Percentiles rank a stretch among this genome's conserved stretches.
phyloP scores from a whole-genome alignment of 2,888 invertebrate genomes.

The Mesorhabditis belari region DNA sequence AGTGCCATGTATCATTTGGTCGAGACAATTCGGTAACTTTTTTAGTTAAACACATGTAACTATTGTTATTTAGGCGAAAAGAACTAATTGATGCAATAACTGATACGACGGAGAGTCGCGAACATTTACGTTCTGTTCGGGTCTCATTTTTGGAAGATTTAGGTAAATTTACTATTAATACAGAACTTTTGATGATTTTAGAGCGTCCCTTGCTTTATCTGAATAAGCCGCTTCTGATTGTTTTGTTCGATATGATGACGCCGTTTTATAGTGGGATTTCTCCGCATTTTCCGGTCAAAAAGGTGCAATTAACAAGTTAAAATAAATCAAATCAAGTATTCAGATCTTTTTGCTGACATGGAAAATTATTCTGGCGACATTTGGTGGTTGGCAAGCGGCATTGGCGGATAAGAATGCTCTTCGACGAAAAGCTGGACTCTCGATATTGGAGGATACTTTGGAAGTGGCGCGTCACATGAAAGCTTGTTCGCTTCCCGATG shows the following conservation, averaged over 20 bases:
- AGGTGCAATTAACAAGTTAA: conserved; percentile 55
- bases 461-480: conserved; percentile 71
- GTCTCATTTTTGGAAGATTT: not conserved
- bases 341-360: conserved; percentile 78
- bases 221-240: conserved; percentile 57
- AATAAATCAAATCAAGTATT: conserved; percentile 1
- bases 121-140: conserved; percentile 5
- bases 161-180: too few relatives aligned
- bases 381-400: conserved; percentile 82
- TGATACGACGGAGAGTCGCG: conserved; percentile 2
- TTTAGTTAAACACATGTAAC: not conserved
- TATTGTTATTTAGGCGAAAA: conserved; percentile 4
- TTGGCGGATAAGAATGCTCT: conserved; percentile 61
- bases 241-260: conserved; percentile 89
- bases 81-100: conserved; percentile 4
- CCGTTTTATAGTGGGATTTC: conserved; percentile 88
- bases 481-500: conserved; percentile 17
- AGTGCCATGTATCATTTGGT: conserved; percentile 89
- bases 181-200: too few relatives aligned
- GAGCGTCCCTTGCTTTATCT: conserved; percentile 43
- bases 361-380: conserved; percentile 79
- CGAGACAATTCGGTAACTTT: conserved; percentile 72
- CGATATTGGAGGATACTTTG: conserved; percentile 81
- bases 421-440: conserved; percentile 57
- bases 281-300: conserved; percentile 97